Conservation (phyloP, 2,113 vertebrate species). For the Bufo bufo region DNA sequence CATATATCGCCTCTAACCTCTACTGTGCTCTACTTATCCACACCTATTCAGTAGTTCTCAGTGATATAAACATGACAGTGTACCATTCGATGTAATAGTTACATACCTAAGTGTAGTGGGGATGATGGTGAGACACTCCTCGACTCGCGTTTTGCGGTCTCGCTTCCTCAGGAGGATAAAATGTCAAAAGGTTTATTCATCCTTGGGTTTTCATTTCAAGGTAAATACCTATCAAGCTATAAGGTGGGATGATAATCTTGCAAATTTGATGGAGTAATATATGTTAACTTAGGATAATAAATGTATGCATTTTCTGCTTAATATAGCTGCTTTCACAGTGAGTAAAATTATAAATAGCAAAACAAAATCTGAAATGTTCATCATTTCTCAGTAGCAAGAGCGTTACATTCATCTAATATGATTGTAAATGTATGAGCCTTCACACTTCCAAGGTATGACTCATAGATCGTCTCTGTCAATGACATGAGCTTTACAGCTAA, state of each 20-base stretch:
- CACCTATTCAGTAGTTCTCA: no score
- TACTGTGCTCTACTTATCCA: no score
- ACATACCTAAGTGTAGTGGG: no score
- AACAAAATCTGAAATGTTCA: background rate
- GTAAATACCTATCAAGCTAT: background rate
- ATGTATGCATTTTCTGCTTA: background rate
- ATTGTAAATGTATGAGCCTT: background rate
- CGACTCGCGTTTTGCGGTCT: no score
- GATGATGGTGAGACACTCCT: no score
- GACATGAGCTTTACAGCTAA: background rate
- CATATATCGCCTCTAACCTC: no score
- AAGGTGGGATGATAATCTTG: background rate
- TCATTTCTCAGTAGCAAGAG: background rate
- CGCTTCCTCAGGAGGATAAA: background rate
- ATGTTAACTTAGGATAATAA: slow-evolving; percentile 14
- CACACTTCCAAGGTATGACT: background rate
- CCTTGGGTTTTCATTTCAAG: background rate
- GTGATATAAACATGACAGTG: no score
- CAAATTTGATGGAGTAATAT: slow-evolving; percentile 20
- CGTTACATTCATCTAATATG: background rate
- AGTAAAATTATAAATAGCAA: slow-evolving; percentile 14
- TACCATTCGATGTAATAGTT: no score
- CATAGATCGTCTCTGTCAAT: background rate
- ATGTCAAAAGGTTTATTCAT: slow-evolving; percentile 17
- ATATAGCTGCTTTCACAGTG: background rate